A percentile compares a stretch with the other conserved stretches of the same genome.
phyloP scores from a whole-genome alignment of 2,888 invertebrate species.

The Drosophila formosana region DNA sequence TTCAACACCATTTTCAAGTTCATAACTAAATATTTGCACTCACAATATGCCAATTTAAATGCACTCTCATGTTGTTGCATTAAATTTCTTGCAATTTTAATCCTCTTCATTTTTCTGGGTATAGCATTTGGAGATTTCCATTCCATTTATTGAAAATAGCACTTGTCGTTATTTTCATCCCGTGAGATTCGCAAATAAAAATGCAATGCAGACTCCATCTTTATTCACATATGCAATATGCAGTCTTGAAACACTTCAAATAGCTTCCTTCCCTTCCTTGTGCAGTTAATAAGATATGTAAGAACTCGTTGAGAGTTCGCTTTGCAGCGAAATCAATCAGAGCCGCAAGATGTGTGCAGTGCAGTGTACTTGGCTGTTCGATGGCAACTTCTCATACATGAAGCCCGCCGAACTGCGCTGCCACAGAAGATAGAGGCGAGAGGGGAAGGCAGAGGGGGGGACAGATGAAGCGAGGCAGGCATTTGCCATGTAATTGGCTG shows the following conservation, averaged over 20 bases:
- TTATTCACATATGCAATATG: background rate
- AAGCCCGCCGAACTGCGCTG: background rate
- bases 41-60: no score
- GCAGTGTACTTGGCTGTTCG: constrained; percentile 53
- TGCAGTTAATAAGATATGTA: constrained; percentile 8
- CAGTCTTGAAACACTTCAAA: background rate
- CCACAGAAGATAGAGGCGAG: background rate
- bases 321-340: constrained; percentile 36
- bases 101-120: no score
- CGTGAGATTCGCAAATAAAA: background rate
- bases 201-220: background rate
- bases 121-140: no score
- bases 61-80: no score
- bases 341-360: constrained; percentile 50
- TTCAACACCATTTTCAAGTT: no score
- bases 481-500: constrained; percentile 78
- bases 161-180: background rate
- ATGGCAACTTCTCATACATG: constrained; percentile 26
- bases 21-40: no score
- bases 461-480: constrained; percentile 49
- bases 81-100: no score
- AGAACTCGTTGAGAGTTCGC: constrained; percentile 5
- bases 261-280: background rate
- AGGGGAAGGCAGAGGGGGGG: background rate
- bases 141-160: no score